Evolutionary conservation across 2,797 vertebrate species (phyloP).

Genomic region (Rhinatrema bivittatum): DNA sequence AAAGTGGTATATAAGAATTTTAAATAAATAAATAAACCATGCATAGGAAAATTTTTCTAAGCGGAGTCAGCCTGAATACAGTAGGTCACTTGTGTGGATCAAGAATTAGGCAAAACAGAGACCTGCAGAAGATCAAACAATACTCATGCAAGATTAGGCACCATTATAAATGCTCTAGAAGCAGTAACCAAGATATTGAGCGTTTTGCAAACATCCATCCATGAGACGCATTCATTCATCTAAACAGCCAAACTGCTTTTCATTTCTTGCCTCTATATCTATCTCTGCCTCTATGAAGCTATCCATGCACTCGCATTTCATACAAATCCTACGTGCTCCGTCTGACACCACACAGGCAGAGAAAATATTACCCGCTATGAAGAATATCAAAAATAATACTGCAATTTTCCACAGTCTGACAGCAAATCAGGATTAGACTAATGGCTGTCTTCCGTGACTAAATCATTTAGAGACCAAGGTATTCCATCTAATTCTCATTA

Average conservation of each 20-base stretch:
- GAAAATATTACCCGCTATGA: slow-evolving; percentile 64
- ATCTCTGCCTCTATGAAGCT: slow-evolving; percentile 17
- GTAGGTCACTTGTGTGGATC: no score
- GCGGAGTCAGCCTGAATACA: no score
- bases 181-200: no score
- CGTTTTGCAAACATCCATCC: slow-evolving; percentile 1
- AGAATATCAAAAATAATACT: slow-evolving; percentile 79
- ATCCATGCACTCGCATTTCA: not conserved
- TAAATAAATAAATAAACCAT: no score
- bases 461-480: slow-evolving; percentile 71
- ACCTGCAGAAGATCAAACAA: no score
- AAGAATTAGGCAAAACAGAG: no score
- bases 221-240: slow-evolving; percentile 4
- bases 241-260: not conserved
- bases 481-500: slow-evolving; percentile 88
- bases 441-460: slow-evolving; percentile 77
- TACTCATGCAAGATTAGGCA: no score
- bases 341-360: slow-evolving; percentile 44
- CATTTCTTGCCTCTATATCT: not conserved
- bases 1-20: no score
- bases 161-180: no score
- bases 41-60: no score
- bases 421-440: slow-evolving; percentile 83
- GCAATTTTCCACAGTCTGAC: slow-evolving; percentile 72
- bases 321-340: slow-evolving; percentile 31